A percentile compares a stretch with the other conserved stretches of the same genome.
phyloP scores from a whole-genome alignment of 2,797 vertebrate genomes.

The Pyrocephalus nanus region DNA sequence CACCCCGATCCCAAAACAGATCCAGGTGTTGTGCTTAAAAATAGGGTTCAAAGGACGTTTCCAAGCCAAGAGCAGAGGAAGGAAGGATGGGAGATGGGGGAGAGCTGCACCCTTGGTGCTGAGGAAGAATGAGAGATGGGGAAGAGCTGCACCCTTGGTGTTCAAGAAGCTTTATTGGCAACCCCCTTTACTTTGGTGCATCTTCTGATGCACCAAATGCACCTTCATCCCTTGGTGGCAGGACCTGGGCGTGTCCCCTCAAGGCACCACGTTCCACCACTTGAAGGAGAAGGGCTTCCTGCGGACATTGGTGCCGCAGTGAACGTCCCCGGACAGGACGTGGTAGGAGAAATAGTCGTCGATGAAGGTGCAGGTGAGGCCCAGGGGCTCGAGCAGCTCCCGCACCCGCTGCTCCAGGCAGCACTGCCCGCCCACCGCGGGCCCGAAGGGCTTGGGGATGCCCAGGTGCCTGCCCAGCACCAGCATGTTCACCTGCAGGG shows the following conservation, averaged over 20 bases:
- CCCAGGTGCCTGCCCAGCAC: conserved; percentile 73
- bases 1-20: background rate
- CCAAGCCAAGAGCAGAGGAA: accelerated
- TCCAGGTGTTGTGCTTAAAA: background rate
- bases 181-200: background rate
- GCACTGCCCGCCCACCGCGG: conserved; percentile 81
- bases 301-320: conserved; percentile 89
- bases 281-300: conserved; percentile 81
- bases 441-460: conserved; percentile 89
- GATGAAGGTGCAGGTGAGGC: conserved; percentile 86
- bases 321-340: conserved; percentile 81
- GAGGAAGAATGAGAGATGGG: background rate
- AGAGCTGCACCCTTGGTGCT: background rate
- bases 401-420: conserved; percentile 83
- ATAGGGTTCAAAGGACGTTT: background rate
- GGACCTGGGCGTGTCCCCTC: background rate
- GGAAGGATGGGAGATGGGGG: background rate
- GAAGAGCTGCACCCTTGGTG: too few species aligned
- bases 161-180: conserved; percentile 11
- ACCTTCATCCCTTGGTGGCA: background rate
- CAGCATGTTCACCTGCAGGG: conserved; percentile 87
- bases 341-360: conserved; percentile 87
- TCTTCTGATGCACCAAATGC: background rate
- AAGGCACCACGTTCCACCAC: conserved; percentile 88
- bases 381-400: conserved; percentile 82